Conservation (phyloP, 2,888 invertebrate species). For the Drosophila pegasa region DNA sequence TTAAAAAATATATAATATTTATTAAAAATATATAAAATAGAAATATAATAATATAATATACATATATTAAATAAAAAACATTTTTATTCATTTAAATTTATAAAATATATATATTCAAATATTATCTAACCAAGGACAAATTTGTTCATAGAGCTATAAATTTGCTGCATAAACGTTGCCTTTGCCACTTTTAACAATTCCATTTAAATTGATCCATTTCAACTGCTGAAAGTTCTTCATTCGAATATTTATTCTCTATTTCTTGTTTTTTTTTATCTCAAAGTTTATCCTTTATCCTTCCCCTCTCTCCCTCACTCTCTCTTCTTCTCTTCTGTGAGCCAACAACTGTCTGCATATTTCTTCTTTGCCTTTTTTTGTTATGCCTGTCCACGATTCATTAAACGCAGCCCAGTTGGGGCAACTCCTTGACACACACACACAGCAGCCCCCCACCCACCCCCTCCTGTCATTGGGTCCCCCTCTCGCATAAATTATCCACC, state of each 20-base stretch:
- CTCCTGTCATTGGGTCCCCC: background rate
- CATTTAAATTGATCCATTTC: background rate
- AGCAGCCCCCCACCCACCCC: background rate
- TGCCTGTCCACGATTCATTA: slow-evolving; percentile 33
- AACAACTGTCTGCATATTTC: slow-evolving; percentile 11
- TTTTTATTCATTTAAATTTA: background rate
- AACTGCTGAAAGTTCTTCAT: background rate
- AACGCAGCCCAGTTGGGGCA: slow-evolving; percentile 17
- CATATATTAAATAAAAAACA: too few species aligned
- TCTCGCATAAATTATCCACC: slow-evolving; percentile 57
- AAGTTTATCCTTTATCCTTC: slow-evolving; percentile 11
- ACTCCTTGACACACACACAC: background rate
- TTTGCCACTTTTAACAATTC: background rate
- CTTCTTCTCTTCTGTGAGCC: background rate
- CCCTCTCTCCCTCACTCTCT: too few species aligned
- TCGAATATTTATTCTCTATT: background rate
- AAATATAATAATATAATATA: too few species aligned
- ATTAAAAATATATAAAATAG: too few species aligned
- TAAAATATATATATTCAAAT: background rate
- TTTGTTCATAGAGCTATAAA: background rate
- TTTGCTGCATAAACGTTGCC: background rate
- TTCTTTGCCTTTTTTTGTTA: slow-evolving; percentile 15
- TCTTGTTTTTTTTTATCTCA: background rate
- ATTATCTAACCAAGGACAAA: background rate
- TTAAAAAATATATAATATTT: too few species aligned